phyloP scores from a whole-genome alignment of 92 coral and sea anemone species.

The Siderastrea radians region DNA sequence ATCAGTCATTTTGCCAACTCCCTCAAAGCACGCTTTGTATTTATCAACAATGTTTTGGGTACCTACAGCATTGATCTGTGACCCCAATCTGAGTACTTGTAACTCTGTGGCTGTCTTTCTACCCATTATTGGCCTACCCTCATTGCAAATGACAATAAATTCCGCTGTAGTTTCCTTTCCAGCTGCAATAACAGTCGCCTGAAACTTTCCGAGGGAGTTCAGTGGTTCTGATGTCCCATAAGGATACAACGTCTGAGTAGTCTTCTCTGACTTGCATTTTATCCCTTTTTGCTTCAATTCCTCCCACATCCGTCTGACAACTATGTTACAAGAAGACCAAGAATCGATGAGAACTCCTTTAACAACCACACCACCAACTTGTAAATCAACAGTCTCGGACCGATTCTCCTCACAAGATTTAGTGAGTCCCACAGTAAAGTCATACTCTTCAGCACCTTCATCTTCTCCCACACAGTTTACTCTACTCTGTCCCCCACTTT shows the following conservation, averaged over 20 bases:
- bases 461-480: background rate
- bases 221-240: constrained; percentile 23
- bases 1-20: background rate
- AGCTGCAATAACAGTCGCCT: constrained; percentile 20
- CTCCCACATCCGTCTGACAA: constrained; percentile 15
- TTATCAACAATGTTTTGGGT: background rate
- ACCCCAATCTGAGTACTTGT: constrained; percentile 43
- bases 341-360: constrained; percentile 43
- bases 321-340: constrained; percentile 51
- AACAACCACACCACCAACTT: no score
- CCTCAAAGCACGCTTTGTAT: no score
- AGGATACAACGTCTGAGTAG: constrained; percentile 18
- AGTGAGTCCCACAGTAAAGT: no score
- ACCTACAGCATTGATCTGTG: constrained; percentile 25
- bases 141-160: no score
- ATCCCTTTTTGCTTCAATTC: constrained; percentile 3
- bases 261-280: constrained; percentile 37
- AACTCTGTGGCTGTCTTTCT: constrained; percentile 50
- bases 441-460: no score
- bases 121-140: no score
- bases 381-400: no score
- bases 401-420: no score
- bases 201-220: constrained; percentile 32
- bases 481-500: constrained; percentile 18
- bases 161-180: no score